These are phyloP conservation scores for Agelaius phoeniceus DNA, from an alignment of 2,113 vertebrate species.

Conservation along the genomic window DNA sequence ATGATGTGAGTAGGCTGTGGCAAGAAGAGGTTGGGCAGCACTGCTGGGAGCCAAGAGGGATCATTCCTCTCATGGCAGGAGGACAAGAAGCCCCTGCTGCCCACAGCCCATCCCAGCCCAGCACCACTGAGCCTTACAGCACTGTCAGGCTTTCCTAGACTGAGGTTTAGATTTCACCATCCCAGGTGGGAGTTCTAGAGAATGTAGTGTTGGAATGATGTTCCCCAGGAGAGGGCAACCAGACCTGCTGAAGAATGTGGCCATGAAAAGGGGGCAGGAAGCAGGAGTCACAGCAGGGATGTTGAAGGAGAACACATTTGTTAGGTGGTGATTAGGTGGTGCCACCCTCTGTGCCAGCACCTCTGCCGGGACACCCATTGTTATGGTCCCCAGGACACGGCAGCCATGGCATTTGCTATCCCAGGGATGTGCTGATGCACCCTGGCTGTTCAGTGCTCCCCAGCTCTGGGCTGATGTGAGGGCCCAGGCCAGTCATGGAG, in stretches of 20 bases:
- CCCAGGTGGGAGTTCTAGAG: background rate
- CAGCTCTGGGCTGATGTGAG: background rate
- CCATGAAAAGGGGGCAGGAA: background rate
- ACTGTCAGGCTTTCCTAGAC: rapidly evolving
- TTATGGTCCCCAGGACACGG: rapidly evolving
- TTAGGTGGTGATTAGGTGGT: background rate
- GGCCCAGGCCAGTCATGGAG: background rate
- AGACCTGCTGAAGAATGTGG: background rate
- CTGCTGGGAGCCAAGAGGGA: background rate
- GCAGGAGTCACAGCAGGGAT: background rate
- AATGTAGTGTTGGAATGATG: rapidly evolving
- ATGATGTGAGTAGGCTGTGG: background rate
- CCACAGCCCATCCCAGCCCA: too few species aligned
- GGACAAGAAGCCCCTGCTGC: too few species aligned
- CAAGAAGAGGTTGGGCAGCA: background rate
- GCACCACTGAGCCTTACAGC: background rate
- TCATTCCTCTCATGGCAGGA: background rate
- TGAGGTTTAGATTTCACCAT: background rate
- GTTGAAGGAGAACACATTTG: background rate
- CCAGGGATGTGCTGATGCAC: background rate
- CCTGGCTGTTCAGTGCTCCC: background rate
- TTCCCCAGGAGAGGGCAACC: background rate
- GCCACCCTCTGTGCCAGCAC: background rate
- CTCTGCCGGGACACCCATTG: background rate
- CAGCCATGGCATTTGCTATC: background rate